Evolutionary conservation across 1,140 invertebrate species (phyloP), one percentile per base, ranked within the genome.

Genomic region (Sitobion miscanthi): DNA sequence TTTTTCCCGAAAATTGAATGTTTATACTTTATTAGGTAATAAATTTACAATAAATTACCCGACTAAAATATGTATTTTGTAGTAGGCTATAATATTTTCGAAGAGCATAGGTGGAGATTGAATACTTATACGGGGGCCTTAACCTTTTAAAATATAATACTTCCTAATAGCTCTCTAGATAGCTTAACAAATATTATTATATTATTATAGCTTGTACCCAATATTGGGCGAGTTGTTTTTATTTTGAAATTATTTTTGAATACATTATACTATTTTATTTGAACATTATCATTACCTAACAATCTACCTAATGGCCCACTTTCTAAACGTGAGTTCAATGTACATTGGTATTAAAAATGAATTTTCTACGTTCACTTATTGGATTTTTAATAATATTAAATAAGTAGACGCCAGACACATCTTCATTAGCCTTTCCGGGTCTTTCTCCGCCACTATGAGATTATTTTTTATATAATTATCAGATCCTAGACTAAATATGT

Each of bases 381-480:
- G n/a, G n/a, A n/a, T 77, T 77, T n/a, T 77, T 77, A n/a, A n/a
- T 77, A 77, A 77, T 1, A 5, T 77, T 77, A 77, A 30, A 11
- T n/a, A 77, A 77, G 30, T 2, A 77, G 62, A 77, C 14, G 62
- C 5, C n/a, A 77, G 5, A n/a, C 62, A 20, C 62, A 77, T 77
- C 5, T 77, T 77, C 14, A 77, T 77, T 77, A 77, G 14, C 4
- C 14, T 77, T 14, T 77, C 14, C n/a, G 14, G 62, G 14, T 77
- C 14, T 77, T 77, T n/a, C 14, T n/a, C 62, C 17, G 21, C 30
- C n/a, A 17, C 30, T 17, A n/a, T 0, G 1, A n/a, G 62, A 77
- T 77, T 77, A 77, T 77, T 77, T 77, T 77, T 77, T 17, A 77
- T n/a, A 77, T n/a, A 77, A 77, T 77, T 77, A 69, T n/a, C 14